Base-by-base conservation (phyloP, 2,888 invertebrate species). In the Tetheella fluctuosa region DNA sequence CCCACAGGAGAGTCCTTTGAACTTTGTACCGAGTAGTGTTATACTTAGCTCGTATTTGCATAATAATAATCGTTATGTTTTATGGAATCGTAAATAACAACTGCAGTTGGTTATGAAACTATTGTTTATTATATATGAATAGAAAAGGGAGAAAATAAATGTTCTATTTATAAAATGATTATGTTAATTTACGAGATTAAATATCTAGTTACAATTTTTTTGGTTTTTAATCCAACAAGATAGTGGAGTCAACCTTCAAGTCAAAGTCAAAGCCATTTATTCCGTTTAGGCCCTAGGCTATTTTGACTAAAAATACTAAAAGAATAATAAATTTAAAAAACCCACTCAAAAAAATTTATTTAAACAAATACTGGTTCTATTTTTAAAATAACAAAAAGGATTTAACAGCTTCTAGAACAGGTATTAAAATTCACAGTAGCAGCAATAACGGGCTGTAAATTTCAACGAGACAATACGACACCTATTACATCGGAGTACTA, bases 401-500 rank as follows among this genome's bases (percentile, higher is more conserved):
- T 20, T 48, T 42, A 42, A 17, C 42, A 17, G 42, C 8, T 42
- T 42, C 10, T 42, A 17, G 48, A 20, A 48, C 48, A 48, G 17
- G 48, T 48, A 48, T 48, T 48, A 48, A 48, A 48, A 48, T 20
- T 48, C 48, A 48, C 48, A 48, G 48, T 10, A 20, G 48, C 20
- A 17, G 48, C 48, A 15, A 20, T 48, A 48, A 20, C 48, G 7
- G 48, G 48, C 20, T 48, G 48, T 48, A 20, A 48, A 48, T 48
- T 48, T 17, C 10, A 48, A 48, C 17, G 48, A 48, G 48, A 20
- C 48, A 20, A 39, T 39, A 34, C n/a, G 39, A n/a, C n/a, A n/a
- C n/a, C 39, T 48, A 42, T 42, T 42, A 48, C 20, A 48, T 20
- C 10, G 48, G 20, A 20, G 10, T 2, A 48, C 48, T 20, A 8